Evolutionary conservation across 2,113 vertebrate species (phyloP).

Genomic region (Callopanchax toddi): DNA sequence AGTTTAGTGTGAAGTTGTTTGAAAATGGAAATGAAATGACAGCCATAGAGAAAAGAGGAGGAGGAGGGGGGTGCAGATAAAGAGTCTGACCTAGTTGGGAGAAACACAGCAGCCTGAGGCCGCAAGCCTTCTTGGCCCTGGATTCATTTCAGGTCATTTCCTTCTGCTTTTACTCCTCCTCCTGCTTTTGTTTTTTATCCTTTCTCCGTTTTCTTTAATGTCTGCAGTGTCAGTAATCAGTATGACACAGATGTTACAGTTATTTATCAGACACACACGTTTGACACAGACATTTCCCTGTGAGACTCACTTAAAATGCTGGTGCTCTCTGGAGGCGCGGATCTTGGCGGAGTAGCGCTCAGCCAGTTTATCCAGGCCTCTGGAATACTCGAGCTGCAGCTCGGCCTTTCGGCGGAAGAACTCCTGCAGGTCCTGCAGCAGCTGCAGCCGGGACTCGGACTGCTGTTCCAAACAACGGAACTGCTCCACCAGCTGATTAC

Average conservation of each 20-base stretch:
- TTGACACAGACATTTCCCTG: background rate
- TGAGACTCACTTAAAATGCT: slow-evolving; percentile 90
- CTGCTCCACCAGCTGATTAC: slow-evolving; percentile 93
- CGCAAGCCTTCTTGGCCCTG: slow-evolving; percentile 67
- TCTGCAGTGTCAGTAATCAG: slow-evolving; percentile 27
- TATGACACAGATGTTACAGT: slow-evolving; percentile 34
- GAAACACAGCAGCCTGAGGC: slow-evolving; percentile 69
- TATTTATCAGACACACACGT: slow-evolving; percentile 24
- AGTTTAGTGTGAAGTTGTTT: slow-evolving; percentile 48
- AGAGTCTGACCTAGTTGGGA: slow-evolving; percentile 77
- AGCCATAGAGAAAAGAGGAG: slow-evolving; percentile 48
- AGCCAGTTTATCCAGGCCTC: slow-evolving; percentile 93
- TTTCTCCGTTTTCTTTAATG: slow-evolving; percentile 11
- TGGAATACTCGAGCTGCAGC: slow-evolving; percentile 93
- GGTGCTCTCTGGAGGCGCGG: slow-evolving; percentile 91
- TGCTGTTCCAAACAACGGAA: slow-evolving; percentile 97
- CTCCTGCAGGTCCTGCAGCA: slow-evolving; percentile 96
- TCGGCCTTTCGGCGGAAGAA: slow-evolving; percentile 95
- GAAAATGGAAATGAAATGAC: slow-evolving; percentile 67
- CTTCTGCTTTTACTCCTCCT: slow-evolving; percentile 44
- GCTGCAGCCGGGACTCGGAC: slow-evolving; percentile 90
- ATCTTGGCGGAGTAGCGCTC: slow-evolving; percentile 94
- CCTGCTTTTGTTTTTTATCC: slow-evolving; percentile 25
- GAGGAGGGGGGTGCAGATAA: slow-evolving; percentile 27
- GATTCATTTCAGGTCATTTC: slow-evolving; percentile 73